Percentiles rank a stretch among this genome's conserved stretches.
These are phyloP conservation scores for Triplophysa yarkandensis DNA, from an alignment of 2,797 vertebrate species.

Conservation along the genomic window DNA sequence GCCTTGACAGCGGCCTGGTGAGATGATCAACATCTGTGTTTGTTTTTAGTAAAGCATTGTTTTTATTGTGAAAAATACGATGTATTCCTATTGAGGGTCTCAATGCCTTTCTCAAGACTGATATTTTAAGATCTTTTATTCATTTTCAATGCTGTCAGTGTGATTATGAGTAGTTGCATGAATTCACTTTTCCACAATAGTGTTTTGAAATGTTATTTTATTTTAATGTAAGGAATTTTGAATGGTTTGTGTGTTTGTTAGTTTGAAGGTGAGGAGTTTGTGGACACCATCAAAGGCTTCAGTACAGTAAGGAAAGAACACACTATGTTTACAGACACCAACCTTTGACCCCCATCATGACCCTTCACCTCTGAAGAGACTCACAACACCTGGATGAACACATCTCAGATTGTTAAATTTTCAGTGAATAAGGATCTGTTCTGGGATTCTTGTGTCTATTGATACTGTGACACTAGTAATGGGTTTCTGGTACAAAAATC, in stretches of 20 bases:
- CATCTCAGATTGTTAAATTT: not conserved
- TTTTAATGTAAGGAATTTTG: not conserved
- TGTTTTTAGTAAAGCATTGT: too few relatives aligned
- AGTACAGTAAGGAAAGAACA: constrained; percentile 95
- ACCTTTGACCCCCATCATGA: constrained; percentile 71
- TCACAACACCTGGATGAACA: not conserved
- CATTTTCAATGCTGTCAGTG: too few relatives aligned
- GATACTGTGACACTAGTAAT: not conserved
- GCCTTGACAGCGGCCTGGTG: constrained; percentile 88
- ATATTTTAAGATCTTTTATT: too few relatives aligned
- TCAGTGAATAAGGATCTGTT: not conserved
- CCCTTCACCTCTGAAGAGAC: constrained; percentile 23
- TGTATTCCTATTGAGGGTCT: too few relatives aligned
- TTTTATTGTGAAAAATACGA: too few relatives aligned
- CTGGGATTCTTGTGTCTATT: not conserved
- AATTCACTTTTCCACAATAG: too few relatives aligned
- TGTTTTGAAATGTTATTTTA: too few relatives aligned
- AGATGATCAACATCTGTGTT: constrained; percentile 58
- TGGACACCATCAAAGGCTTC: constrained; percentile 93
- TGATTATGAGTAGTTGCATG: too few relatives aligned
- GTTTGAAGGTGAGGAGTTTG: constrained; percentile 93
- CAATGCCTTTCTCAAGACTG: too few relatives aligned
- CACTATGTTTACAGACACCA: constrained; percentile 95
- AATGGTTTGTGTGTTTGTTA: constrained; percentile 51
- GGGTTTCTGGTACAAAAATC: not conserved